phyloP scores from a whole-genome alignment of 1,140 invertebrate species.

The Aphis craccivora region DNA sequence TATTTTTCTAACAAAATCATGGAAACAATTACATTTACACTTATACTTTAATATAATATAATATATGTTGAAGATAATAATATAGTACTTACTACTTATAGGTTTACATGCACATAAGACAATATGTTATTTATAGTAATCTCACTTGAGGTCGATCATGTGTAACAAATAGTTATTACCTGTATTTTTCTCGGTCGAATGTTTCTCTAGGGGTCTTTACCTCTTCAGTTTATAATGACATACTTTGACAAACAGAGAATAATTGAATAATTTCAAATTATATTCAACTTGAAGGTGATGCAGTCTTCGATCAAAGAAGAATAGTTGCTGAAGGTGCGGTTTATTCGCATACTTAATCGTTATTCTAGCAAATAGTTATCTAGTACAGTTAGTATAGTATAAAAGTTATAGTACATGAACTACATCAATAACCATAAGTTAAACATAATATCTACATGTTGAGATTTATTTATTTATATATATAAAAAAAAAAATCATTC shows the following conservation, averaged over 20 bases:
- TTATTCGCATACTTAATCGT: not conserved
- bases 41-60: not conserved
- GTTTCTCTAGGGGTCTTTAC: not conserved
- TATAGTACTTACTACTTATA: not conserved
- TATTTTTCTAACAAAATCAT: not conserved
- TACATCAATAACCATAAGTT: not conserved
- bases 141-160: not conserved
- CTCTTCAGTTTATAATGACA: not conserved
- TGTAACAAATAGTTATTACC: not conserved
- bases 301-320: not conserved
- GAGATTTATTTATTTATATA: not conserved
- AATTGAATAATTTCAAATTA: not conserved
- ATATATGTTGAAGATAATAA: not conserved
- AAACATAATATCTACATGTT: not conserved
- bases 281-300: constrained; percentile 12
- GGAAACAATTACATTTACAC: not conserved
- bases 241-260: not conserved
- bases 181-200: constrained; percentile 2
- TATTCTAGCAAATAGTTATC: not conserved
- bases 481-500: not conserved
- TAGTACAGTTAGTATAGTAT: not conserved
- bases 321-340: not conserved
- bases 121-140: not conserved
- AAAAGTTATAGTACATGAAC: not conserved
- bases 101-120: not conserved